Base-by-base conservation (phyloP, 2,113 vertebrate species). In the Pipa parva region DNA sequence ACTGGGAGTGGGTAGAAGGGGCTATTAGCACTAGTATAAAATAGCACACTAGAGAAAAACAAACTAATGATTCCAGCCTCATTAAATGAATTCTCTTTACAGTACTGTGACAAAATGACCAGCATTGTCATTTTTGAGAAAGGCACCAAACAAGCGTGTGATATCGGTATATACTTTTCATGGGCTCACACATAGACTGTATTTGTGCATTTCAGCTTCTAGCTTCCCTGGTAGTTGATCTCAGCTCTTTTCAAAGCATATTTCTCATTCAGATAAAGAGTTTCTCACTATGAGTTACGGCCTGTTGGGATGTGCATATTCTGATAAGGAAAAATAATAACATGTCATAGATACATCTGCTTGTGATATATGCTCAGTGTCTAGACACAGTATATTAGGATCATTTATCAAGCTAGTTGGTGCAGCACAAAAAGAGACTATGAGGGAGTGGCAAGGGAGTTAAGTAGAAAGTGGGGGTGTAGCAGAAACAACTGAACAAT, bases 261-360 rank as follows among this genome's bases (percentile, higher is more conserved):
- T 70, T 70, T 60, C 58, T 55, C 66, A 70, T 54, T 42, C 48
- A 54, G 66, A 61, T 52, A 39, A 59, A 61, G 48, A 70, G 57
- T 39, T 52, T 60, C 48, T 60, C 4, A 3, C 75, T 61, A 56
- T 78, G 84, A 86, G 77, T 82, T 80, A 77, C 66, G 73, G 77
- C 0, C 50, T 33, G 72, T 71, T 62, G 80, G 80, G 77, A 81
- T 76, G n/a, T 80, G 51, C 74, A 48, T 71, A 82, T 84, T 83
- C 87, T 79, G 87, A 90, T 89, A 89, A 87, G 82, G 82, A 80
- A 87, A 86, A 89, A 86, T 87, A 88, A 89, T 87, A 88, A 86
- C 85, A 86, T 88, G 88, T 89, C 88, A 89, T 74, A 89, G 87
- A 89, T 85, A 88, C 77, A 79, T 84, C 66, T 70, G 58, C 65